Conservation (phyloP, 2,113 vertebrate species). For the Xyliphius kryptos region DNA sequence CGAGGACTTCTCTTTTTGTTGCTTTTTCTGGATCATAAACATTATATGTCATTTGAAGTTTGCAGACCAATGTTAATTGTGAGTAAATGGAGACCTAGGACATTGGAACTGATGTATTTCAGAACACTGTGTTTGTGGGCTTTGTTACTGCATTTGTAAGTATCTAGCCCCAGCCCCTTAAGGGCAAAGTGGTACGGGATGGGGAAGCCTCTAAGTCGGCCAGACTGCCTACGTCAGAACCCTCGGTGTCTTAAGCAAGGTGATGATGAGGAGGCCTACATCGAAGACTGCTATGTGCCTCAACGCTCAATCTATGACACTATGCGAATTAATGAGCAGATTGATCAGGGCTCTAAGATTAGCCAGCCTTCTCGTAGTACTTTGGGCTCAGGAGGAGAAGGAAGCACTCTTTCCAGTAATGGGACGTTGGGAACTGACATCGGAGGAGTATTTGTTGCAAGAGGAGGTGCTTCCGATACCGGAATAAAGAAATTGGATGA, state of each 20-base stretch:
- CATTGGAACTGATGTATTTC: conserved; percentile 21
- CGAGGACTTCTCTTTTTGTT: conserved; percentile 29
- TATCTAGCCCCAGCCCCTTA: conserved; percentile 31
- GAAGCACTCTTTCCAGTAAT: conserved; percentile 91
- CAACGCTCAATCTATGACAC: conserved; percentile 98
- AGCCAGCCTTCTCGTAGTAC: conserved; percentile 89
- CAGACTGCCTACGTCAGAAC: conserved; percentile 95
- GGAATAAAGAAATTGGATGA: conserved; percentile 83
- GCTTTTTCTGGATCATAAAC: conserved; percentile 47
- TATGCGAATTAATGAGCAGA: conserved; percentile 98
- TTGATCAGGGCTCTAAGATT: conserved; percentile 91
- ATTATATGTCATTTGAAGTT: conserved; percentile 32
- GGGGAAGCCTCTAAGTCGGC: conserved; percentile 97
- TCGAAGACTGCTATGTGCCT: conserved; percentile 98
- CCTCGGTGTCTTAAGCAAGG: conserved; percentile 91
- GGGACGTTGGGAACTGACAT: conserved; percentile 80
- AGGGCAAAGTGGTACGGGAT: conserved; percentile 56
- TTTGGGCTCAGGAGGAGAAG: conserved; percentile 74
- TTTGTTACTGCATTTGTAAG: conserved; percentile 26
- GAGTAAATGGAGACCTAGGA: conserved; percentile 38
- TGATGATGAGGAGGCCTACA: conserved; percentile 95
- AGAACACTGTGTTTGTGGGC: conserved; percentile 10
- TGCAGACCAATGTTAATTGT: conserved; percentile 40
- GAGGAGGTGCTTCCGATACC: conserved; percentile 54
- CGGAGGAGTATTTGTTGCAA: conserved; percentile 71